Evolutionary conservation across 2,888 invertebrate species (phyloP), one percentile per base, ranked within the genome.

Genomic region (Hirtodrosophila cameraria): DNA sequence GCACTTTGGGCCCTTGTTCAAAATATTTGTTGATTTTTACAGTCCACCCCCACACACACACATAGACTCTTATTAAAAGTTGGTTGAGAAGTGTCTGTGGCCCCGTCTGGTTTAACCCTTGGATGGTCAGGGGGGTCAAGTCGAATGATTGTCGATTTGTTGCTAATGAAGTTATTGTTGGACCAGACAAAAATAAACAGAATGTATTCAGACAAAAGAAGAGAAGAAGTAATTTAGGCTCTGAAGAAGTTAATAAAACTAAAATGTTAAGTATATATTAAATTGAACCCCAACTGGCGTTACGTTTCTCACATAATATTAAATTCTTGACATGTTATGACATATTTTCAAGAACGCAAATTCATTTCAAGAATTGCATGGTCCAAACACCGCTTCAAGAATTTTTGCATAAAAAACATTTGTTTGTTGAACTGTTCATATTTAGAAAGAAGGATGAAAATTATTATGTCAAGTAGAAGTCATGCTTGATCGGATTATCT

Each of bases 111-210:
- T 13, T 18, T 15, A 20, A 28, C 11, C 36, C 30, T 43, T 23
- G 31, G 36, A 35, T 36, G 39, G 36, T 43, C 20, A 38, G 12
- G 8, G 25, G 52, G 70, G 66, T 52, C 67, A 67, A 60, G 55
- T 57, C 53, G 52, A 72, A 74, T 61, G 77, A 39, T 35, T 71
- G 60, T 53, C 46, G 60, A 61, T 39, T 60, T 38, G 49, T 46
- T 67, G 50, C 67, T 80, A 80, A 84, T 76, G 62, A 76, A 80
- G 65, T 84, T 80, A 84, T 65, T 62, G 61, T 49, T 53, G 43
- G 63, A 67, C 52, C 48, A 53, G 50, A 31, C 36, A 30, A 15
- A 23, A 46, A 33, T 35, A 50, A 72, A 38, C 13, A 15, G 35
- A 25, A 30, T 39, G 43, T 20, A 20, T 31, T 28, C 13, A 5